A percentile compares a stretch with the other conserved stretches of the same genome.
Conservation (phyloP, 92 coral and sea anemone species). For the Palythoa heliodiscus region DNA sequence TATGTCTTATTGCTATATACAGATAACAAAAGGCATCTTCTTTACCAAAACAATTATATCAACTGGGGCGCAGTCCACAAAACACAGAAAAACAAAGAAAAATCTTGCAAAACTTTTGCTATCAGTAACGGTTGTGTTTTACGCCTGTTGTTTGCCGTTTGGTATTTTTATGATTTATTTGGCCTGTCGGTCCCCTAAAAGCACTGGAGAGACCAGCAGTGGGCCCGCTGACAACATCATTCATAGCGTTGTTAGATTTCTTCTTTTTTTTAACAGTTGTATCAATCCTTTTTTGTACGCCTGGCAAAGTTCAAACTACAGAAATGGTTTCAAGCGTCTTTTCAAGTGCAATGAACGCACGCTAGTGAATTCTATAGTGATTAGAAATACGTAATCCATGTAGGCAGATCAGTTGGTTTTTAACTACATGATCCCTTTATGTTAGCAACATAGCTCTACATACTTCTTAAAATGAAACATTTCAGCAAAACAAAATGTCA, state of each 20-base stretch:
- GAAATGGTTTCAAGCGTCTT: constrained; percentile 39
- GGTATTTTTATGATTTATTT: constrained; percentile 43
- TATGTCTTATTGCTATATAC: constrained; percentile 47
- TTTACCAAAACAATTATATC: constrained; percentile 54
- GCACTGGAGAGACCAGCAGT: neutral
- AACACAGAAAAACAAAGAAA: constrained; percentile 48
- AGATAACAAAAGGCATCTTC: constrained; percentile 56
- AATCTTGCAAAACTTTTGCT: constrained; percentile 53
- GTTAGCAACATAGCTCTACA: no score
- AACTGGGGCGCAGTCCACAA: neutral
- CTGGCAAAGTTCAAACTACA: constrained; percentile 56
- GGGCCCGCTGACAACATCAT: constrained; percentile 10
- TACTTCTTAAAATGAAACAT: no score
- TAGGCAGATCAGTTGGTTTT: no score
- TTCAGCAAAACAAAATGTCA: no score
- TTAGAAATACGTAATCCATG: no score
- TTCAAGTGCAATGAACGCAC: neutral
- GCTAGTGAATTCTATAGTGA: neutral
- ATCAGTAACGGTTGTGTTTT: constrained; percentile 51
- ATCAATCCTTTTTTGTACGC: constrained; percentile 60
- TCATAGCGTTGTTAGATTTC: constrained; percentile 46
- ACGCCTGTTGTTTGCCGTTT: constrained; percentile 57
- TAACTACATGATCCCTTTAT: no score
- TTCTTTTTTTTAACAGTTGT: constrained; percentile 54
- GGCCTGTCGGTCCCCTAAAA: neutral